These are phyloP conservation scores for Neomicropteryx cornuta DNA, from an alignment of 1,140 invertebrate species.

Conservation along the genomic window DNA sequence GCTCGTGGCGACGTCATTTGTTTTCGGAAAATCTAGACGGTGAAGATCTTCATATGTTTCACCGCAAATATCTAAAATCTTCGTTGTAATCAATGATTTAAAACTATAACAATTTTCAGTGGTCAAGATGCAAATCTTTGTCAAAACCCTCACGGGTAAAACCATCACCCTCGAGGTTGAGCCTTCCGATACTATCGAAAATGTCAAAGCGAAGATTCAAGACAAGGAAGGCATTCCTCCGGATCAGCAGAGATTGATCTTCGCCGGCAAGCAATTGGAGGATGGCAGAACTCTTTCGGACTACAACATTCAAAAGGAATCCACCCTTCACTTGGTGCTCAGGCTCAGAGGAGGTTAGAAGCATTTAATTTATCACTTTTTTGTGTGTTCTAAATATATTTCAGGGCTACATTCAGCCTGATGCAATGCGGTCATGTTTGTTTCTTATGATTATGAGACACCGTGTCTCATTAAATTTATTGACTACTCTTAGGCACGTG, in stretches of 20 bases:
- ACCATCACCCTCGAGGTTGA: slow-evolving; percentile 80
- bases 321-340: slow-evolving; percentile 81
- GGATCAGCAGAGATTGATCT: slow-evolving; percentile 67
- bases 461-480: too few species aligned
- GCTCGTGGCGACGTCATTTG: too few species aligned
- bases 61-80: too few species aligned
- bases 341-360: slow-evolving; percentile 64
- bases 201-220: slow-evolving; percentile 76
- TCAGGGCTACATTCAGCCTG: slow-evolving; percentile 5
- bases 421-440: slow-evolving; percentile 14
- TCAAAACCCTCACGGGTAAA: slow-evolving; percentile 78
- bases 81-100: too few species aligned
- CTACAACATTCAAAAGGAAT: slow-evolving; percentile 87
- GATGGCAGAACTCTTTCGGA: slow-evolving; percentile 73
- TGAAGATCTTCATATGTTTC: too few species aligned
- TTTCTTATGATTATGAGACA: slow-evolving; percentile 3
- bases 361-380: slow-evolving; percentile 16
- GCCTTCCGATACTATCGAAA: slow-evolving; percentile 74
- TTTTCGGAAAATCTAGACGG: too few species aligned
- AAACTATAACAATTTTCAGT: too few species aligned
- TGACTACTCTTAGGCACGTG: too few species aligned
- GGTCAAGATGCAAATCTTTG: slow-evolving; percentile 65
- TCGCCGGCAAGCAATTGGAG: slow-evolving; percentile 73
- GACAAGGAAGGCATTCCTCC: slow-evolving; percentile 67
- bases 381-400: slow-evolving; percentile 8